Conservation (phyloP, 2,113 vertebrate genomes). For the Cyprinus carpio region DNA sequence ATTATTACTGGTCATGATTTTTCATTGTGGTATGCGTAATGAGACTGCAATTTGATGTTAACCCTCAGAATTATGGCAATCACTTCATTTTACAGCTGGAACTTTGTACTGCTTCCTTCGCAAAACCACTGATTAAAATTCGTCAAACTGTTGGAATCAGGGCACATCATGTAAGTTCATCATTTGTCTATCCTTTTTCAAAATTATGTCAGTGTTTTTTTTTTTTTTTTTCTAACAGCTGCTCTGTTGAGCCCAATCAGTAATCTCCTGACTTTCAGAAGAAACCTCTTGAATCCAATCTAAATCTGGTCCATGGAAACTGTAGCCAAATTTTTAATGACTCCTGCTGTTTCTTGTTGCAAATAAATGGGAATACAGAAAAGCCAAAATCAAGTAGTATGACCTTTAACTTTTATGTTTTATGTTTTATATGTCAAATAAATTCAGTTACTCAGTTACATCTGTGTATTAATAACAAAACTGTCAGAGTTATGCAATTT, state of each 20-base stretch:
- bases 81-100: constrained; percentile 33
- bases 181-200: constrained; percentile 28
- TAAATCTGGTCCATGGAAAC: constrained; percentile 25
- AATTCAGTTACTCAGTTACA: too few species aligned
- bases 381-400: neutral
- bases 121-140: constrained; percentile 16
- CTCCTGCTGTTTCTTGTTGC: constrained; percentile 5
- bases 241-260: constrained; percentile 41
- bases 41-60: constrained; percentile 20
- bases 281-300: constrained; percentile 6
- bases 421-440: neutral
- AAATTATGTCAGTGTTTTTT: constrained; percentile 31
- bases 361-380: neutral
- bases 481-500: too few species aligned
- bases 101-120: constrained; percentile 15
- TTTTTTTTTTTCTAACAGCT: constrained; percentile 40
- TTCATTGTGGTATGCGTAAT: neutral
- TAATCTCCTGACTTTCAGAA: constrained; percentile 22
- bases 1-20: constrained; percentile 25
- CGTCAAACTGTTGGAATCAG: neutral
- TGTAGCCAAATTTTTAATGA: constrained; percentile 19
- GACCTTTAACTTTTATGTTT: neutral
- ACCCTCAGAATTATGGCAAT: constrained; percentile 9
- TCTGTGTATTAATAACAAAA: too few species aligned
- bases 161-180: constrained; percentile 6